Base-by-base conservation (phyloP, 2,888 invertebrate genomes). In the Megalurothrips usitatus region DNA sequence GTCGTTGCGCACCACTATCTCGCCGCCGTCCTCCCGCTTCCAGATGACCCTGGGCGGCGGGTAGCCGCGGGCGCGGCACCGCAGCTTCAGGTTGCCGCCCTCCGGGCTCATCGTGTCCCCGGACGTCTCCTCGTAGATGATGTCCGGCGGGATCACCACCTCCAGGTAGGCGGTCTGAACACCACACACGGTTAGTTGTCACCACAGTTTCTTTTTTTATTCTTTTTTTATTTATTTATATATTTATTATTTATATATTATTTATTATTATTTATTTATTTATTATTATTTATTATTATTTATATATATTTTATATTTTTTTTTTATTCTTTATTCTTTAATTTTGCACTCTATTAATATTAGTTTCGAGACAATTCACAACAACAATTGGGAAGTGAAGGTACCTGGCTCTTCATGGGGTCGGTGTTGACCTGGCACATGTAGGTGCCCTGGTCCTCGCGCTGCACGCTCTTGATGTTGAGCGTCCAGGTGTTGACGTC, bases 361-460 rank as follows among this genome's bases (percentile, higher is more conserved):
- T n/a, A n/a, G n/a, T n/a, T n/a, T n/a, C n/a, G n/a, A n/a, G n/a
- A n/a, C n/a, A n/a, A n/a, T n/a, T n/a, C n/a, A n/a, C n/a, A n/a
- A n/a, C n/a, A n/a, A n/a, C n/a, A n/a, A n/a, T n/a, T n/a, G n/a
- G n/a, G n/a, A n/a, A n/a, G n/a, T n/a, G n/a, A 9, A 78, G 28
- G 85, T 87, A 95, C 96, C 93, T 96, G 96, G 92, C 95, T 96
- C 90, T 95, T 95, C 95, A 96, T 95, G 79, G 96, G 96, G 88
- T 96, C 94, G 82, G 96, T 96, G 88, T 96, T 96, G 86, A 97
- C 95, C 91, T 97, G 96, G 89, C 96, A 96, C 96, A 96, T 96
- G 88, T 96, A 96, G 87, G 94, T 93, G 85, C 96, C 96, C 83
- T 95, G 90, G 89, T 97, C 96, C 87, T 95, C 94, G 85, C 94